These are phyloP conservation scores for Trichomycterus rosablanca DNA, from an alignment of 2,113 vertebrate genomes.

Conservation along the genomic window DNA sequence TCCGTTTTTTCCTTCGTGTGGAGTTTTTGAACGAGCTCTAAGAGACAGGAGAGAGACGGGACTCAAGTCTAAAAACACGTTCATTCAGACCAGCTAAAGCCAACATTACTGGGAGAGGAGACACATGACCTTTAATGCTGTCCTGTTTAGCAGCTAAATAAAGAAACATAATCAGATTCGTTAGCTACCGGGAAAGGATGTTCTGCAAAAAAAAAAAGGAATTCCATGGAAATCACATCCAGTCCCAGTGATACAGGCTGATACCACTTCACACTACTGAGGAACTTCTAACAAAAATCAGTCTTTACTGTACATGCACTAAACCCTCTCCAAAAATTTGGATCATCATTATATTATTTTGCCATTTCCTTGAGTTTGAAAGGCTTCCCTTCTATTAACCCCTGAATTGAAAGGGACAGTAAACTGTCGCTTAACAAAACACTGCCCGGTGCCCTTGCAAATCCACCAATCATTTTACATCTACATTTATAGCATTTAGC, in stretches of 20 bases:
- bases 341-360: background rate
- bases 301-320: too few species aligned
- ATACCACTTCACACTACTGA: too few species aligned
- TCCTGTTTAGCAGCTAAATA: constrained; percentile 21
- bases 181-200: constrained; percentile 15
- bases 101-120: constrained; percentile 4
- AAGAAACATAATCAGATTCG: constrained; percentile 16
- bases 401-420: constrained; percentile 34
- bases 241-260: too few species aligned
- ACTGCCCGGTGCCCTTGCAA: constrained; percentile 20
- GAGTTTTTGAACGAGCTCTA: constrained; percentile 85
- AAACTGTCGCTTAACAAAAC: constrained; percentile 36
- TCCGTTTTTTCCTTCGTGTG: constrained; percentile 91
- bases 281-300: too few species aligned
- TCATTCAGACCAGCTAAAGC: constrained; percentile 7
- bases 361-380: background rate
- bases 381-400: constrained; percentile 45
- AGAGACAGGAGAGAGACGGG: constrained; percentile 47
- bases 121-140: constrained; percentile 8
- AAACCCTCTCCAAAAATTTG: too few species aligned
- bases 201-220: constrained; percentile 1
- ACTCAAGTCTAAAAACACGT: constrained; percentile 11
- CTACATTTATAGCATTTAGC: too few species aligned
- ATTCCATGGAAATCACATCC: too few species aligned
- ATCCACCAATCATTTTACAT: constrained; percentile 30